phyloP scores from a whole-genome alignment of 2,797 vertebrate genomes.

The Coluber constrictor region DNA sequence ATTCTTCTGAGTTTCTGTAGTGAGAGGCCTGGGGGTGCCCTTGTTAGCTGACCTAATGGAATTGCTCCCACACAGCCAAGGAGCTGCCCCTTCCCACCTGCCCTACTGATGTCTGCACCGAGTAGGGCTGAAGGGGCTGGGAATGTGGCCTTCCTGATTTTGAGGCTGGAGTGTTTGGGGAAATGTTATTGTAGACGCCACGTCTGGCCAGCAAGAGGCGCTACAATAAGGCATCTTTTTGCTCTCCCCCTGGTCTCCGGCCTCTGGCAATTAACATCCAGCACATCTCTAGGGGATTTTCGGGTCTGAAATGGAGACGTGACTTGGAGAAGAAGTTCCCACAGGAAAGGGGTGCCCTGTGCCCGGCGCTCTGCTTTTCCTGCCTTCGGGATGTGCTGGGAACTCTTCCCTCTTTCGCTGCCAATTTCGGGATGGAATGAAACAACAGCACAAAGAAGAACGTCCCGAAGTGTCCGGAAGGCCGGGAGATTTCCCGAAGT shows the following conservation, averaged over 20 bases:
- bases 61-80: neutral
- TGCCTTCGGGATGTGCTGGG: too few relatives aligned
- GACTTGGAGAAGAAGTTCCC: too few relatives aligned
- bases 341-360: rapidly evolving
- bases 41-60: neutral
- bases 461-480: neutral
- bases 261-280: neutral
- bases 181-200: neutral
- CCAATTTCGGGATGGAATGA: too few relatives aligned
- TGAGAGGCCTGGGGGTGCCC: neutral
- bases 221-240: neutral
- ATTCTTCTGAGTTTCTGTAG: neutral
- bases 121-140: neutral
- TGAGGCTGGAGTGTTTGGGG: neutral
- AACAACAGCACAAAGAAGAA: neutral
- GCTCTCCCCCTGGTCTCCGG: neutral
- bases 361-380: neutral
- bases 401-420: neutral
- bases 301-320: too few relatives aligned
- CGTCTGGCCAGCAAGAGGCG: neutral
- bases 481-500: neutral
- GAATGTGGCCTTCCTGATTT: neutral
- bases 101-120: too few relatives aligned
- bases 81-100: neutral
- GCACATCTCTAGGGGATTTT: neutral